Percentiles rank a stretch among this genome's conserved stretches.
phyloP scores from a whole-genome alignment of 2,888 invertebrate species.

The Cepaea hortensis region DNA sequence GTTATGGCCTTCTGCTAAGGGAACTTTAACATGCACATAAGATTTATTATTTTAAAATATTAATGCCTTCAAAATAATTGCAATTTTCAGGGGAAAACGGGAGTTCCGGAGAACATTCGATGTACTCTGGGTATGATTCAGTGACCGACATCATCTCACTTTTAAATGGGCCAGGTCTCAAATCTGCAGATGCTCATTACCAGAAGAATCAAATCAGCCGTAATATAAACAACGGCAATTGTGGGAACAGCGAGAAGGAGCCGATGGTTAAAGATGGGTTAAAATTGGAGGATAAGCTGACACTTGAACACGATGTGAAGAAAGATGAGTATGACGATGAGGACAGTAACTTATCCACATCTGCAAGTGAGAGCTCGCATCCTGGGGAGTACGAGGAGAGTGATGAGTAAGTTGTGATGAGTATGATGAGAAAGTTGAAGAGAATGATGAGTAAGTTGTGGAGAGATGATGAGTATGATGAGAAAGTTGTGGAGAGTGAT shows the following conservation, averaged over 20 bases:
- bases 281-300: neutral
- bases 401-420: conserved; percentile 59
- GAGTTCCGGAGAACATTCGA: neutral
- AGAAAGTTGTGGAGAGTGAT: neutral
- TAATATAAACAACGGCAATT: conserved; percentile 33
- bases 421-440: neutral
- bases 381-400: conserved; percentile 64
- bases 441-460: neutral
- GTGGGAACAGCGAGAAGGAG: neutral
- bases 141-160: conserved; percentile 65
- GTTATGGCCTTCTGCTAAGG: no score
- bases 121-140: conserved; percentile 60
- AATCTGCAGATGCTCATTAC: neutral
- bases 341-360: conserved; percentile 46
- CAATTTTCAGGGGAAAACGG: neutral
- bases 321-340: conserved; percentile 32
- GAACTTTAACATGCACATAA: no score
- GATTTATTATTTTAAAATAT: neutral
- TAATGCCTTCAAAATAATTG: neutral
- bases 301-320: neutral
- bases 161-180: conserved; percentile 53
- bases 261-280: neutral
- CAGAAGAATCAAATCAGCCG: conserved; percentile 18
- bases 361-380: conserved; percentile 52
- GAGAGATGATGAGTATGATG: neutral